Evolutionary conservation across 2,888 invertebrate genomes (phyloP).

Genomic region (Trissoscelio sp.): DNA sequence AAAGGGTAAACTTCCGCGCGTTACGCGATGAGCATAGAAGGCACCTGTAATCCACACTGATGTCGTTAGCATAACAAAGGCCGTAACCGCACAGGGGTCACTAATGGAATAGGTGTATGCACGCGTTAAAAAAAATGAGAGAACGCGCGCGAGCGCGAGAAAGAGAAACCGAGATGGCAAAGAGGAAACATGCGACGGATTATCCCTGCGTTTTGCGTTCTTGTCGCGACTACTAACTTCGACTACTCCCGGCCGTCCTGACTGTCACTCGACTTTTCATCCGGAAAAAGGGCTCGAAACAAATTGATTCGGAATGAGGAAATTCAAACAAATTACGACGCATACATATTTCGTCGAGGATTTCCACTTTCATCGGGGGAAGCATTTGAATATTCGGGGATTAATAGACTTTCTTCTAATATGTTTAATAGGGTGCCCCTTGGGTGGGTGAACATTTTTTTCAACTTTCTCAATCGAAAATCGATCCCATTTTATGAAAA

Average conservation of each 20-base stretch:
- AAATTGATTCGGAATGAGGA: slow-evolving; percentile 54
- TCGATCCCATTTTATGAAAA: too few species aligned
- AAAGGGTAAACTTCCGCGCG: slow-evolving; percentile 63
- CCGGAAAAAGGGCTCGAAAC: slow-evolving; percentile 55
- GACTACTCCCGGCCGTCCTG: slow-evolving; percentile 3
- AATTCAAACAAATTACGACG: slow-evolving; percentile 51
- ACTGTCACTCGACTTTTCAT: slow-evolving; percentile 52
- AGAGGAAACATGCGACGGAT: slow-evolving; percentile 44
- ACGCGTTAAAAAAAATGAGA: slow-evolving; percentile 53
- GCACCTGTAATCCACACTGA: slow-evolving; percentile 73
- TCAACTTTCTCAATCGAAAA: too few species aligned
- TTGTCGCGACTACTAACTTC: slow-evolving; percentile 18
- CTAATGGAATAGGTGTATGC: slow-evolving; percentile 67
- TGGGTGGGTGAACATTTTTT: too few species aligned
- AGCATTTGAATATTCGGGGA: slow-evolving; percentile 15
- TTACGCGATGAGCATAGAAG: slow-evolving; percentile 67
- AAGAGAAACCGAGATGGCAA: slow-evolving; percentile 1
- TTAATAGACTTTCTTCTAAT: too few species aligned
- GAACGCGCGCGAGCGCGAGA: slow-evolving; percentile 3
- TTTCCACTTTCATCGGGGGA: slow-evolving; percentile 27
- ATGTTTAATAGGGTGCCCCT: too few species aligned
- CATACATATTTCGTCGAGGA: slow-evolving; percentile 13
- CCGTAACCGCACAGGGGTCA: slow-evolving; percentile 67
- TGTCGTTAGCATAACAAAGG: slow-evolving; percentile 81
- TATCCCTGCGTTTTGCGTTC: slow-evolving; percentile 42